phyloP scores from a whole-genome alignment of 2,888 invertebrate genomes.

The Hyppa rectilinea region DNA sequence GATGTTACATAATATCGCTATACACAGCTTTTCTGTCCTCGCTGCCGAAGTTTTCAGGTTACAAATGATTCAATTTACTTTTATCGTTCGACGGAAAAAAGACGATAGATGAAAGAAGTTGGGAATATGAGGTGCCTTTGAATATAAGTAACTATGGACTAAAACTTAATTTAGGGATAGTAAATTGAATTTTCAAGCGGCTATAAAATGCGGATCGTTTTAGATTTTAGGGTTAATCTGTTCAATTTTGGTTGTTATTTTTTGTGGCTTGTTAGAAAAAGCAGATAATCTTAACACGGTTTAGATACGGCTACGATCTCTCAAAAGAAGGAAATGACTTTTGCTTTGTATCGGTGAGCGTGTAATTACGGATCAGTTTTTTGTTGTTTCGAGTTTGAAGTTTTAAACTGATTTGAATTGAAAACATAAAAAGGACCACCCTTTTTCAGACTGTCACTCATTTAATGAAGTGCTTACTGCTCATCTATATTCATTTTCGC shows the following conservation, averaged over 20 bases:
- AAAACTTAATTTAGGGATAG: constrained; percentile 50
- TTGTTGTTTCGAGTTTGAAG: constrained; percentile 74
- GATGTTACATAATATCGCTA: constrained; percentile 59
- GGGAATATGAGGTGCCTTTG: constrained; percentile 45
- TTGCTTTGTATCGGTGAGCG: constrained; percentile 76
- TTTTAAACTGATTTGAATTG: constrained; percentile 67
- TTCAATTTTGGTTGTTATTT: constrained; percentile 37
- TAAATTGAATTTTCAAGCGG: constrained; percentile 61
- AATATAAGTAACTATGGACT: constrained; percentile 51
- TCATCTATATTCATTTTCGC: not conserved
- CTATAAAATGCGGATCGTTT: constrained; percentile 51
- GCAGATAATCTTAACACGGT: constrained; percentile 56
- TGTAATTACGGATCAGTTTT: constrained; percentile 83
- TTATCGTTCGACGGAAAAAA: constrained; percentile 62
- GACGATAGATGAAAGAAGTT: constrained; percentile 62
- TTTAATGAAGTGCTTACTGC: constrained; percentile 3
- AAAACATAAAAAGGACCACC: constrained; percentile 72
- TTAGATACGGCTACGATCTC: constrained; percentile 71
- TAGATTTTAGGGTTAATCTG: constrained; percentile 55
- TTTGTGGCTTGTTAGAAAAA: constrained; percentile 47
- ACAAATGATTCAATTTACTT: constrained; percentile 68
- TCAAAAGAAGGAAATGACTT: constrained; percentile 84
- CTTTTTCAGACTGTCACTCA: constrained; percentile 46
- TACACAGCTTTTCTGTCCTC: constrained; percentile 41
- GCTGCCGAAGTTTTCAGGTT: constrained; percentile 62